Evolutionary conservation across 2,888 invertebrate genomes (phyloP).

Genomic region (Linnaemya vulpina): DNA sequence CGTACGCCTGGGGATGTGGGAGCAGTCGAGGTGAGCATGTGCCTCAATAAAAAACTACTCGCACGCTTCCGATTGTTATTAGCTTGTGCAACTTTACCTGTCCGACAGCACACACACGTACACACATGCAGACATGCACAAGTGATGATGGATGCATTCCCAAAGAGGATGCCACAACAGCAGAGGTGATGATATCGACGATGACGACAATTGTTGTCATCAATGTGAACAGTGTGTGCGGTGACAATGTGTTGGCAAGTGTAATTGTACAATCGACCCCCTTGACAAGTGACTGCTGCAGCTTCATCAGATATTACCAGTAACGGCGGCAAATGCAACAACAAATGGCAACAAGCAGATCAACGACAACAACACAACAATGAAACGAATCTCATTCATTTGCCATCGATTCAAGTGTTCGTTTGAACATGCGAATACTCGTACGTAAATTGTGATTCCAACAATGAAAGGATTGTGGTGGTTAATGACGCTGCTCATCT

Average conservation of each 20-base stretch:
- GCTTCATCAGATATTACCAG: slow-evolving; percentile 16
- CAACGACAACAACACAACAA: slow-evolving; percentile 4
- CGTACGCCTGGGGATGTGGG: neutral
- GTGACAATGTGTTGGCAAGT: slow-evolving; percentile 30
- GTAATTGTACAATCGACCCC: slow-evolving; percentile 31
- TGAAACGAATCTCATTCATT: slow-evolving; percentile 32
- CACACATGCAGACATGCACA: neutral
- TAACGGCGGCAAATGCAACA: slow-evolving; percentile 34
- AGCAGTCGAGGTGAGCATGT: neutral
- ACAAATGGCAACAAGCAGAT: slow-evolving; percentile 15
- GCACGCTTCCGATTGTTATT: slow-evolving; percentile 19
- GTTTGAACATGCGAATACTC: slow-evolving; percentile 1
- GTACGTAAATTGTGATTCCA: slow-evolving; percentile 4
- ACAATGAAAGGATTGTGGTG: slow-evolving; percentile 27
- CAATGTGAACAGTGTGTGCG: slow-evolving; percentile 13
- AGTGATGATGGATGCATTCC: neutral
- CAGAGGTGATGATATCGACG: slow-evolving; percentile 16
- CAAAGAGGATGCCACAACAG: slow-evolving; percentile 4
- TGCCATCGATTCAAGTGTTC: slow-evolving; percentile 44
- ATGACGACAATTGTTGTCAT: slow-evolving; percentile 26
- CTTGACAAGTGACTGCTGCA: slow-evolving; percentile 23
- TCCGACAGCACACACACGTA: neutral
- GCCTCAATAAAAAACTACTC: slow-evolving; percentile 20
- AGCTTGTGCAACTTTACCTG: neutral
- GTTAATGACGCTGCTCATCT: slow-evolving; percentile 21